A percentile compares a stretch with the other conserved stretches of the same genome.
phyloP scores from a whole-genome alignment of 1,140 invertebrate species.

The Laodelphax striatellus region DNA sequence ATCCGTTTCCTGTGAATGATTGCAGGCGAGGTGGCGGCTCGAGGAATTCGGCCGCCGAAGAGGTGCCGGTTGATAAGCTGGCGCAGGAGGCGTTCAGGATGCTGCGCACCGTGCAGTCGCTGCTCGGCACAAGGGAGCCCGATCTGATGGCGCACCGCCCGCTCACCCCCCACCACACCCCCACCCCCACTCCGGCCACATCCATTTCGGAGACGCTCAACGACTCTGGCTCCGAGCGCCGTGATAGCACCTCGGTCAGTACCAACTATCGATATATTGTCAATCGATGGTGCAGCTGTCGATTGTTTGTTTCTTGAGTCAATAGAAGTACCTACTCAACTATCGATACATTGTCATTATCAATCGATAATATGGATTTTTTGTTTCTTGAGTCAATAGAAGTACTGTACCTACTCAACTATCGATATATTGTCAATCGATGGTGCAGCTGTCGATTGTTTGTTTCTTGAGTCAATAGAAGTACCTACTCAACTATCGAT shows the following conservation, averaged over 20 bases:
- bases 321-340: no score
- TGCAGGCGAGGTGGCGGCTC: slow-evolving; percentile 32
- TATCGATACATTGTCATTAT: no score
- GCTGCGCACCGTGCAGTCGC: slow-evolving; percentile 50
- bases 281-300: background rate
- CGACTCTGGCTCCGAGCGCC: slow-evolving; percentile 1
- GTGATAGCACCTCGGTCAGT: slow-evolving; percentile 21
- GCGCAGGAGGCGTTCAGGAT: slow-evolving; percentile 53
- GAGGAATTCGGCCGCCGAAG: slow-evolving; percentile 29
- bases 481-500: no score
- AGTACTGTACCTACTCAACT: no score
- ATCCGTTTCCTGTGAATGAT: no score
- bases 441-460: background rate
- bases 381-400: no score
- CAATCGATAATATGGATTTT: no score
- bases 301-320: background rate
- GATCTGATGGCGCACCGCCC: slow-evolving; percentile 37
- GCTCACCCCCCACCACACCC: slow-evolving; percentile 21
- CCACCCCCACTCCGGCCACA: slow-evolving; percentile 14
- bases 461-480: background rate
- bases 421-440: no score
- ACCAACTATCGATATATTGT: background rate
- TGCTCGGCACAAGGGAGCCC: slow-evolving; percentile 49
- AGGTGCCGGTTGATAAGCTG: slow-evolving; percentile 48
- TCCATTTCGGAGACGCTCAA: slow-evolving; percentile 17